A percentile compares a stretch with the other conserved stretches of the same genome.
These are phyloP conservation scores for Drepanosiphum platanoidis DNA, from an alignment of 2,888 invertebrate genomes.

Conservation along the genomic window DNA sequence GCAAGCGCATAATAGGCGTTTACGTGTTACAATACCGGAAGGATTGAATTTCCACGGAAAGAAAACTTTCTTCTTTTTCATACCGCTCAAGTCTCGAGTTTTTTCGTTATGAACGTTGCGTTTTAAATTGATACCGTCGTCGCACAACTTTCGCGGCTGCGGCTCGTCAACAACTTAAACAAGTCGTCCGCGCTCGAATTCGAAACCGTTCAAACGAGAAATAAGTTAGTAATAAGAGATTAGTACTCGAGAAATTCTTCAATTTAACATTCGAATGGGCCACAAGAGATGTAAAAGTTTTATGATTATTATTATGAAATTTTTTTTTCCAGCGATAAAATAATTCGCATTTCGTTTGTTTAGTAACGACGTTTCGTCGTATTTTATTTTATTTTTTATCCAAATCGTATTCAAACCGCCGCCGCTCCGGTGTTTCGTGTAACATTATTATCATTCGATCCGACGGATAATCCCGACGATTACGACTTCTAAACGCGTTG, in stretches of 20 bases:
- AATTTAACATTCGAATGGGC: constrained; percentile 10
- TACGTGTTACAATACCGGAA: no score
- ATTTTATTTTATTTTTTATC: no score
- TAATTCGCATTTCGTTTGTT: background rate
- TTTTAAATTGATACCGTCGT: constrained; percentile 15
- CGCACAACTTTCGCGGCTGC: background rate
- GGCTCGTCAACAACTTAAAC: constrained; percentile 7
- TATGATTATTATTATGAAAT: no score
- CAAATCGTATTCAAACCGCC: background rate
- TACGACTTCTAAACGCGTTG: no score
- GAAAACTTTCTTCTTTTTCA: background rate
- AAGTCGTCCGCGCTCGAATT: background rate
- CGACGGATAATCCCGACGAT: no score
- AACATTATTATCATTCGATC: background rate
- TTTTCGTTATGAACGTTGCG: constrained; percentile 9
- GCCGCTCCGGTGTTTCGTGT: no score
- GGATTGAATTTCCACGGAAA: background rate
- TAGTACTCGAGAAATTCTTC: background rate
- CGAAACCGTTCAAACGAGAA: background rate
- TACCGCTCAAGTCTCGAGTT: background rate
- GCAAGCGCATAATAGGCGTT: background rate
- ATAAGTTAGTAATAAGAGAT: background rate
- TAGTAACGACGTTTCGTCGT: no score
- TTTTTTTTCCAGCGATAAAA: no score
- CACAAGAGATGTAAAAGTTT: no score